A percentile compares a stretch with the other conserved stretches of the same genome.
Conservation (phyloP, 2,797 vertebrate genomes). For the Megaceryle alcyon region DNA sequence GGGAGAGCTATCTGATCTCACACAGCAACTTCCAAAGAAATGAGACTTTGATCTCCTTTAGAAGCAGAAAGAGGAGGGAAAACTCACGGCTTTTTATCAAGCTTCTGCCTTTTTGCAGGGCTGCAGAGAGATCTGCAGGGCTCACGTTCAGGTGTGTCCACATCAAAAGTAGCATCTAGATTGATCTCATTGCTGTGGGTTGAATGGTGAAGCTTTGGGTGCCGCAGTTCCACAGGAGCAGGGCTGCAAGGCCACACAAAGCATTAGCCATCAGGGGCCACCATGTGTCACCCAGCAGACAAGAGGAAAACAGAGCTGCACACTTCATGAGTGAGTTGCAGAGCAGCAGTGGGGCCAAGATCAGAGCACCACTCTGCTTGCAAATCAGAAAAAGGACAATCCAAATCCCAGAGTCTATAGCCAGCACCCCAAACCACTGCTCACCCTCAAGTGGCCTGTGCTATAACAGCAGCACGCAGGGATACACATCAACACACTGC, state of each 20-base stretch:
- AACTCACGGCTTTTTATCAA: conserved; percentile 84
- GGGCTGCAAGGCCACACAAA: conserved; percentile 79
- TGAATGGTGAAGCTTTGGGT: conserved; percentile 81
- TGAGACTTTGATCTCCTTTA: conserved; percentile 14
- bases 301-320: not conserved
- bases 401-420: not conserved
- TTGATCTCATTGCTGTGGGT: conserved; percentile 83
- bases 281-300: not conserved
- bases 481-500: not conserved
- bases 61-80: not conserved
- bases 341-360: not conserved
- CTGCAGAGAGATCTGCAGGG: conserved; percentile 63
- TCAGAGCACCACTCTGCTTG: not conserved
- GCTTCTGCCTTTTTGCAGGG: conserved; percentile 85
- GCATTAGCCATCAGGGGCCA: not conserved
- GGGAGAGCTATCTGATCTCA: conserved; percentile 30
- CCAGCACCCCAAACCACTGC: not conserved
- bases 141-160: conserved; percentile 85
- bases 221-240: conserved; percentile 84
- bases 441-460: rapidly evolving
- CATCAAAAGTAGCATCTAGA: conserved; percentile 87
- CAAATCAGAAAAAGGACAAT: not conserved
- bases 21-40: conserved; percentile 17
- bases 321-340: rapidly evolving
- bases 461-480: not conserved